Conservation (phyloP, 2,888 invertebrate genomes). For the Meta bourneti region DNA sequence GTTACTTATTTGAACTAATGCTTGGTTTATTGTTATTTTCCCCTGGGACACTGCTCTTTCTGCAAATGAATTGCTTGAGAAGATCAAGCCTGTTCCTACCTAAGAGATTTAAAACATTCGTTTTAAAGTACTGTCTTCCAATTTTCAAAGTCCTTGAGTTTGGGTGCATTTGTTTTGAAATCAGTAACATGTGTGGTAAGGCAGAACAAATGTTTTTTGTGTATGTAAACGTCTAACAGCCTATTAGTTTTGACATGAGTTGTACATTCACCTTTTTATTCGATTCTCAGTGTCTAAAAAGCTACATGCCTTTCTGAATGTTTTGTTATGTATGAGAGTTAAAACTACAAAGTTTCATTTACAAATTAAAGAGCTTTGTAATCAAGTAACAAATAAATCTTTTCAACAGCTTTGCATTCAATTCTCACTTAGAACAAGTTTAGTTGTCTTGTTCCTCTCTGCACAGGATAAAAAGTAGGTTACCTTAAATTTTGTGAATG, state of each 20-base stretch:
- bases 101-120: neutral
- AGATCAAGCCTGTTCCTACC: slow-evolving; percentile 53
- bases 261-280: slow-evolving; percentile 66
- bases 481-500: no score
- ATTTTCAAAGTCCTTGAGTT: slow-evolving; percentile 30
- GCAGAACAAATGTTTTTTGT: slow-evolving; percentile 52
- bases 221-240: slow-evolving; percentile 29
- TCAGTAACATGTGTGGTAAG: slow-evolving; percentile 35
- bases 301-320: slow-evolving; percentile 68
- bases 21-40: neutral
- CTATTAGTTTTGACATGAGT: slow-evolving; percentile 57
- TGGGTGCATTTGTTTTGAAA: neutral
- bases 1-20: neutral
- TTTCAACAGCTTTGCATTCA: slow-evolving; percentile 72
- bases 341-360: slow-evolving; percentile 66
- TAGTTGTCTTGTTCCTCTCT: no score
- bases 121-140: slow-evolving; percentile 66
- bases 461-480: no score
- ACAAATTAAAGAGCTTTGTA: slow-evolving; percentile 76
- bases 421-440: slow-evolving; percentile 1
- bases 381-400: slow-evolving; percentile 76
- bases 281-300: slow-evolving; percentile 39
- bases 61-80: slow-evolving; percentile 30
- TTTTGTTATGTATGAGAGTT: slow-evolving; percentile 63
- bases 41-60: slow-evolving; percentile 9